phyloP scores from a whole-genome alignment of 2,888 invertebrate species.

The Drosophila longiperda region DNA sequence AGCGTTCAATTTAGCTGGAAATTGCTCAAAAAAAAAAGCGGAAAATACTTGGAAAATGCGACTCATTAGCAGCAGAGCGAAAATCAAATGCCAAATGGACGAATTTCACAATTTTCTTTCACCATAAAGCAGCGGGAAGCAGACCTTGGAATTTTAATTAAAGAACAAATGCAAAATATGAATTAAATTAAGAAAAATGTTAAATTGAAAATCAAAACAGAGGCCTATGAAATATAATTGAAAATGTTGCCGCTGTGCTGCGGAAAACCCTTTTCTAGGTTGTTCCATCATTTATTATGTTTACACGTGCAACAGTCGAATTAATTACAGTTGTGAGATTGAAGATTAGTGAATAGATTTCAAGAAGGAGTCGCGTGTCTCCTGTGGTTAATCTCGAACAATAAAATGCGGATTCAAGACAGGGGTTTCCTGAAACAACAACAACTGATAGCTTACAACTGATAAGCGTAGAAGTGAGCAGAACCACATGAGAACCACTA shows the following conservation, averaged over 20 bases:
- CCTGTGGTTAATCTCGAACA: slow-evolving; percentile 36
- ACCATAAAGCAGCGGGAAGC: neutral
- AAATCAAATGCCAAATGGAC: slow-evolving; percentile 1
- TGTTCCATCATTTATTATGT: slow-evolving; percentile 9
- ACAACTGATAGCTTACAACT: slow-evolving; percentile 47
- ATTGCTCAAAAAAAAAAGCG: neutral
- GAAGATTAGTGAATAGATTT: slow-evolving; percentile 3
- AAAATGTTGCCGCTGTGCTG: slow-evolving; percentile 18
- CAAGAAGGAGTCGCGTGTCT: slow-evolving; percentile 21
- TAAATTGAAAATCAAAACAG: slow-evolving; percentile 8
- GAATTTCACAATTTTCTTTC: neutral
- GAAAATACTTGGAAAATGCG: neutral
- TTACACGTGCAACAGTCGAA: slow-evolving; percentile 30
- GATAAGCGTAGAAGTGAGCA: slow-evolving; percentile 32
- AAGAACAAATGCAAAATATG: neutral
- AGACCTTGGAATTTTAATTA: slow-evolving; percentile 28
- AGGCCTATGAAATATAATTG: slow-evolving; percentile 15
- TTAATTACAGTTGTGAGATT: slow-evolving; percentile 4
- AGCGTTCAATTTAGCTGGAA: slow-evolving; percentile 1
- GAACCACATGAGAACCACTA: slow-evolving; percentile 44
- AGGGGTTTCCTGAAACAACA: slow-evolving; percentile 4
- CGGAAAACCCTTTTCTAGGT: slow-evolving; percentile 20
- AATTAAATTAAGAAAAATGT: neutral
- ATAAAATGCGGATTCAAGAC: slow-evolving; percentile 39
- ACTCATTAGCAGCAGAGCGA: slow-evolving; percentile 11